Conservation (phyloP, 2,113 vertebrate species). For the Onychostoma macrolepis region DNA sequence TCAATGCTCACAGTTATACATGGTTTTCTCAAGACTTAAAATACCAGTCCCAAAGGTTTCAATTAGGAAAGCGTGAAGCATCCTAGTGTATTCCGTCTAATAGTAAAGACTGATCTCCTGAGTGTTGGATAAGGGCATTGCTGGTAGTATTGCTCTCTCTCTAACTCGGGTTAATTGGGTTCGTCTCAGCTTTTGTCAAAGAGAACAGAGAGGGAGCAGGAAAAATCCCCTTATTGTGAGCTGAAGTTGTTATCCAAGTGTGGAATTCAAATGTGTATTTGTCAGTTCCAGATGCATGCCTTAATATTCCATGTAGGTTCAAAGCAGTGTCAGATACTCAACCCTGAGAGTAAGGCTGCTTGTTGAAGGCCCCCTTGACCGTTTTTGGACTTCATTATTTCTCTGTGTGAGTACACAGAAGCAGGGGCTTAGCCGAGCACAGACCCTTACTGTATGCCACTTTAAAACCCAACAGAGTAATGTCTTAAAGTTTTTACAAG, state of each 20-base stretch:
- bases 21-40: conserved; percentile 64
- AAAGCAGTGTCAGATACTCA: conserved; percentile 23
- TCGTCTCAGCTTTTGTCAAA: conserved; percentile 70
- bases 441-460: conserved; percentile 49
- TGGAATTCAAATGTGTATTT: conserved; percentile 60
- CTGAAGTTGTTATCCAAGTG: conserved; percentile 63
- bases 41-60: conserved; percentile 77
- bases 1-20: conserved; percentile 67
- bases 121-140: conserved; percentile 68
- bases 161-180: conserved; percentile 78
- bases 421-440: conserved; percentile 15
- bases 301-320: conserved; percentile 32
- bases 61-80: conserved; percentile 76
- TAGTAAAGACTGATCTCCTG: conserved; percentile 73
- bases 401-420: conserved; percentile 44
- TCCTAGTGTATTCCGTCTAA: conserved; percentile 73
- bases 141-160: conserved; percentile 68
- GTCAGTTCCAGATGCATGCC: conserved; percentile 45
- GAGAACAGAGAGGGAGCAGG: conserved; percentile 51
- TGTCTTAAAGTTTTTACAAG: conserved; percentile 44
- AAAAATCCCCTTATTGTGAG: conserved; percentile 59
- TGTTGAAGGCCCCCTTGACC: conserved; percentile 41
- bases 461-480: conserved; percentile 52
- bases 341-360: conserved; percentile 3
- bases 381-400: conserved; percentile 58